phyloP scores from a whole-genome alignment of 2,797 vertebrate genomes.

The Philypnodon macrostomus region DNA sequence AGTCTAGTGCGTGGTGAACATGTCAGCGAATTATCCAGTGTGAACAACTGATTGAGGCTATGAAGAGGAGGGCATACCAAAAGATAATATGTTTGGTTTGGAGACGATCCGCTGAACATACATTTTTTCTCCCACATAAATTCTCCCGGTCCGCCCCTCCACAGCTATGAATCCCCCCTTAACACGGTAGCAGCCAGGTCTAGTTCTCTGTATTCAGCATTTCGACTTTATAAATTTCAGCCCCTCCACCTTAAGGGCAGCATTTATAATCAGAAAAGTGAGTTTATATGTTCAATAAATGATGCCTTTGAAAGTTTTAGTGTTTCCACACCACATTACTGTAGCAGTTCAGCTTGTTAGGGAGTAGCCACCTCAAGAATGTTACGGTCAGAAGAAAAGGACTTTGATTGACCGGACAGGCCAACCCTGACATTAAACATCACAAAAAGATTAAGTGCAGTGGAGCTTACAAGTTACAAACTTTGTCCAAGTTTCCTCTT shows the following conservation, averaged over 20 bases:
- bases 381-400: slow-evolving; percentile 39
- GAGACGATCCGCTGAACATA: slow-evolving; percentile 77
- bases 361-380: slow-evolving; percentile 50
- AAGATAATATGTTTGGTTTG: slow-evolving; percentile 78
- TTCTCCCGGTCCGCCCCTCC: slow-evolving; percentile 62
- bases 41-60: slow-evolving; percentile 74
- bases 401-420: slow-evolving; percentile 48
- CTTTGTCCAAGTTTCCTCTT: slow-evolving; percentile 30
- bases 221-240: slow-evolving; percentile 67
- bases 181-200: slow-evolving; percentile 51
- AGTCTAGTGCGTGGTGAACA: slow-evolving; percentile 67
- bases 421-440: slow-evolving; percentile 43
- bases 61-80: slow-evolving; percentile 73
- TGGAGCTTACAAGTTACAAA: slow-evolving; percentile 41
- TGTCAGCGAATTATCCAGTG: slow-evolving; percentile 75
- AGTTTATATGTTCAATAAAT: slow-evolving; percentile 70
- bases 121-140: slow-evolving; percentile 77
- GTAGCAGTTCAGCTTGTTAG: slow-evolving; percentile 38
- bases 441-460: slow-evolving; percentile 37
- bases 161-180: slow-evolving; percentile 37
- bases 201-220: slow-evolving; percentile 71
- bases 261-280: slow-evolving; percentile 72
- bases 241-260: slow-evolving; percentile 67
- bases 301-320: slow-evolving; percentile 70
- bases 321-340: slow-evolving; percentile 56